phyloP scores from a whole-genome alignment of 2,113 vertebrate species.

The Rhagologus leucostigma region DNA sequence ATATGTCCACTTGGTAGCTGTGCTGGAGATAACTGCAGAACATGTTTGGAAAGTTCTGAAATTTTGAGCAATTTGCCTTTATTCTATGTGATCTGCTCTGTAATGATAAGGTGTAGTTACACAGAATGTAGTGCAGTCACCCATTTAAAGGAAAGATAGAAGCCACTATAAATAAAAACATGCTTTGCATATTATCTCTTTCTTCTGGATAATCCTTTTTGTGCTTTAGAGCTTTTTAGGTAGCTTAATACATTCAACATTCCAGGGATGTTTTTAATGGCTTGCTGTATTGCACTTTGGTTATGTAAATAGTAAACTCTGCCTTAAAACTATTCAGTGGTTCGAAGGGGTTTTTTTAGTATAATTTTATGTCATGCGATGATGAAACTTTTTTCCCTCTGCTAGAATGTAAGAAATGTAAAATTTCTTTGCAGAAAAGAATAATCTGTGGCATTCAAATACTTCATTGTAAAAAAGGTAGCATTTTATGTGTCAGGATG shows the following conservation, averaged over 20 bases:
- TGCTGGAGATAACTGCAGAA: background rate
- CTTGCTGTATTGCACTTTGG: background rate
- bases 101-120: constrained; percentile 26
- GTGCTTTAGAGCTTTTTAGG: background rate
- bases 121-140: background rate
- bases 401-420: background rate
- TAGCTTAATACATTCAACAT: background rate
- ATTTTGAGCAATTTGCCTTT: background rate
- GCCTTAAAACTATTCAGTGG: background rate
- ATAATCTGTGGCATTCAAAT: background rate
- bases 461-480: background rate
- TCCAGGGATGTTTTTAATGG: constrained; percentile 12
- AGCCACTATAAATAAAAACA: constrained; percentile 22
- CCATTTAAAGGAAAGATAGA: constrained; percentile 26
- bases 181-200: background rate
- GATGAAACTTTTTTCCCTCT: background rate
- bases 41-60: background rate
- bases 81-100: constrained; percentile 9
- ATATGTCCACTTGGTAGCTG: background rate
- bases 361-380: background rate
- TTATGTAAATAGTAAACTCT: constrained; percentile 4
- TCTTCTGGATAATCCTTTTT: background rate
- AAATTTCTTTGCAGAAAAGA: background rate
- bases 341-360: background rate
- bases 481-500: background rate